A percentile compares a stretch with the other conserved stretches of the same genome.
These are phyloP conservation scores for Thalassarche chlororhynchos DNA, from an alignment of 2,113 vertebrate genomes.

Conservation along the genomic window DNA sequence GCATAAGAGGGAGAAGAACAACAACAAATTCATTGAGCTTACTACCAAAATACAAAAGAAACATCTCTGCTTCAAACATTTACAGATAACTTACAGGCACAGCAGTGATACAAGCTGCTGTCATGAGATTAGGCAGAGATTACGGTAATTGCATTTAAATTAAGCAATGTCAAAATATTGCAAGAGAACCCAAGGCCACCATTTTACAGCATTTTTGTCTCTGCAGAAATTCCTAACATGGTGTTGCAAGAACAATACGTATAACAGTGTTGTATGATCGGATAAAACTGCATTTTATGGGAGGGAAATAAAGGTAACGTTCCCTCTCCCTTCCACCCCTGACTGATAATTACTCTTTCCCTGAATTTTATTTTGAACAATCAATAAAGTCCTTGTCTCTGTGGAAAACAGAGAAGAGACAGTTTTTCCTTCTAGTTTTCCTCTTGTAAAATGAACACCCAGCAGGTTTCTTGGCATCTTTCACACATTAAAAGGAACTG, in stretches of 20 bases:
- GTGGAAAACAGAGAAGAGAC: not conserved
- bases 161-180: not conserved
- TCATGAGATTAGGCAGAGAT: not conserved
- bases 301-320: not conserved
- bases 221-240: not conserved
- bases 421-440: not conserved
- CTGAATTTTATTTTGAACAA: not conserved
- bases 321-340: not conserved
- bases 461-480: not conserved
- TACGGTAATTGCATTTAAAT: constrained; percentile 5
- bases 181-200: not conserved
- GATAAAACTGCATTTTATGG: not conserved
- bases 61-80: not conserved
- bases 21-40: not conserved
- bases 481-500: not conserved
- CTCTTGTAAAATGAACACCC: not conserved
- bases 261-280: not conserved
- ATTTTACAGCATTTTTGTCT: not conserved
- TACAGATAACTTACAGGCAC: not conserved
- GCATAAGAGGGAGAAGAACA: not conserved
- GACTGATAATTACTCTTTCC: not conserved
- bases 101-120: not conserved
- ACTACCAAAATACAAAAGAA: constrained; percentile 6
- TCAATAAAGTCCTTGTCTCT: not conserved
- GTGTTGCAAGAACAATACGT: not conserved